Evolutionary conservation across 37 sponge, comb jelly and placozoan genomes (phyloP).

Genomic region (Ianthella basta): DNA sequence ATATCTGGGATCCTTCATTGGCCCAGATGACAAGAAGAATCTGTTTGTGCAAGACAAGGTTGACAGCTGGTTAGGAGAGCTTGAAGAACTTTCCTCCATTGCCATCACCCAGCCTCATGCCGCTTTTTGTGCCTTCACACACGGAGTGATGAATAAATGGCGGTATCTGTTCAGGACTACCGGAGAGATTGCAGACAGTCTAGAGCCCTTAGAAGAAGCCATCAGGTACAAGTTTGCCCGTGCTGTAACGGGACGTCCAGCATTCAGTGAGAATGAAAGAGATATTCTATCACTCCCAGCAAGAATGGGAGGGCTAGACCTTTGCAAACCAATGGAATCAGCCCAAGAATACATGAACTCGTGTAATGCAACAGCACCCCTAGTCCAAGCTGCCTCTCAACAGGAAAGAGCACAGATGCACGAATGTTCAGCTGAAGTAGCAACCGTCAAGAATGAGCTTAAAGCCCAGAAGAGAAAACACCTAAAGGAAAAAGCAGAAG

Average conservation of each 20-base stretch:
- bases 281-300: neutral
- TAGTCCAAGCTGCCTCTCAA: neutral
- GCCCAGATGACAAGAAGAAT: neutral
- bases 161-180: neutral
- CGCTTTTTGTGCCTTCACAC: neutral
- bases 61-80: neutral
- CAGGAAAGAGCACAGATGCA: neutral
- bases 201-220: neutral
- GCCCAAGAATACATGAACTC: neutral
- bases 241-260: neutral
- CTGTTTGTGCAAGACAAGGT: too few species aligned
- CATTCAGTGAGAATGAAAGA: neutral
- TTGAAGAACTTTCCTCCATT: conserved; percentile 5
- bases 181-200: neutral
- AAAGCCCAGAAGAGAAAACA: neutral
- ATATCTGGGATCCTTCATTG: conserved; percentile 12
- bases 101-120: conserved; percentile 9
- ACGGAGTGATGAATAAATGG: neutral
- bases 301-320: neutral
- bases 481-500: neutral
- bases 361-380: neutral
- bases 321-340: neutral
- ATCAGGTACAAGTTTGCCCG: neutral
- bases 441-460: neutral
- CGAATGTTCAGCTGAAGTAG: neutral